Evolutionary conservation across 2,113 vertebrate species (phyloP), one percentile per base, ranked within the genome.

Genomic region (Meriones unguiculatus): DNA sequence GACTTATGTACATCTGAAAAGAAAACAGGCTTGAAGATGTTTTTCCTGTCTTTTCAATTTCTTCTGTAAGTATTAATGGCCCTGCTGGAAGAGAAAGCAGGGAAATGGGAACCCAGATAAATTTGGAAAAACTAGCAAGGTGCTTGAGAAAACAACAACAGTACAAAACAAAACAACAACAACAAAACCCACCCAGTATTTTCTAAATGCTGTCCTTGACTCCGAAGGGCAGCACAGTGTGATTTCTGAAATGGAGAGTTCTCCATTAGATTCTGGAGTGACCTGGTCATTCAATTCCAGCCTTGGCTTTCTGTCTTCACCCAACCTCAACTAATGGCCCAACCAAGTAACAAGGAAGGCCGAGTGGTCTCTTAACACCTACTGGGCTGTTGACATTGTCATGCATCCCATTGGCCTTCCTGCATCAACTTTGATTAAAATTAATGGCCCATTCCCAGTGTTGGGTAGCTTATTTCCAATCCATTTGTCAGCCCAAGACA

Each of bases 341-440:
- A 96, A 98, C 98, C 98, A 98, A 98, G 98, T 98, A 99, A 98
- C 98, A 98, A 98, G 98, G 98, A 98, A 98, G 98, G 98, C 98
- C 98, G 97, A 98, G 98, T 98, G 98, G 98, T 98, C 98, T 98
- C 98, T 98, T 99, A 99, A 99, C 98, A 99, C 98, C 99, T 98
- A 98, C 98, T 98, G 98, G 98, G 99, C 99, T 99, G 99, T 99
- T 99, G 99, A 99, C 99, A 99, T 98, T 99, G 99, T 98, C 99
- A 99, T 98, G 99, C 98, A 98, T 98, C 98, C 99, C 98, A 98
- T 98, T 99, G 98, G 97, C 98, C 99, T 99, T 99, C 99, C 99
- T 98, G 98, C 98, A 99, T 99, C 99, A 99, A 99, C 99, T 99
- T 99, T 99, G 99, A 99, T 99, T 99, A 99, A 99, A 99, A 99